A percentile compares a stretch with the other conserved stretches of the same genome.
Conservation (phyloP, 2,113 vertebrate genomes). For the Herpailurus yagouaroundi region DNA sequence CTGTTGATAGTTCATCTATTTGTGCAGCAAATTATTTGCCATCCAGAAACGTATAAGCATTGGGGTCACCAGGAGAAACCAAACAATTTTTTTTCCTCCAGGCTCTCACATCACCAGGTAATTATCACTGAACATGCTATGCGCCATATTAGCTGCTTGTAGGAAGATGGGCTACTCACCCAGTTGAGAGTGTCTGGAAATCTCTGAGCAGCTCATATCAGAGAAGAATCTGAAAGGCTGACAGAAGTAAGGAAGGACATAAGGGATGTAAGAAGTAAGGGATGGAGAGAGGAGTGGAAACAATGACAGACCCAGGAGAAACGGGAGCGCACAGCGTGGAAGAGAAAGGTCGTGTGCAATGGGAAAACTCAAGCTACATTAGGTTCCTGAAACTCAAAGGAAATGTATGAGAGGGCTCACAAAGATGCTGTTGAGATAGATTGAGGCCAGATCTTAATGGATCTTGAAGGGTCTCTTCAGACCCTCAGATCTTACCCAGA, state of each 20-base stretch:
- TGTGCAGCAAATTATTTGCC: neutral
- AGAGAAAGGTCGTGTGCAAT: fast-evolving
- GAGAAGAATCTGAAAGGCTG: neutral
- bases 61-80: neutral
- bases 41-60: neutral
- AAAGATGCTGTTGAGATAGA: neutral
- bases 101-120: neutral
- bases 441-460: neutral
- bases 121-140: neutral
- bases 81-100: neutral
- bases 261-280: neutral
- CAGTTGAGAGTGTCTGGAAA: too few relatives aligned
- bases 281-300: neutral
- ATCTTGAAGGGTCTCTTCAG: neutral
- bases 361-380: neutral
- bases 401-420: fast-evolving
- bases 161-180: neutral
- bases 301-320: too few relatives aligned
- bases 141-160: fast-evolving
- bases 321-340: fast-evolving
- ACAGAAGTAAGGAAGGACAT: neutral
- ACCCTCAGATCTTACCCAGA: neutral
- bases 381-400: neutral
- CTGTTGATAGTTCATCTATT: neutral
- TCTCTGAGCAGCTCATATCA: neutral